Percentiles rank a stretch among this genome's conserved stretches.
These are phyloP conservation scores for Ciconia stormi DNA, from an alignment of 2,113 vertebrate species.

Conservation along the genomic window DNA sequence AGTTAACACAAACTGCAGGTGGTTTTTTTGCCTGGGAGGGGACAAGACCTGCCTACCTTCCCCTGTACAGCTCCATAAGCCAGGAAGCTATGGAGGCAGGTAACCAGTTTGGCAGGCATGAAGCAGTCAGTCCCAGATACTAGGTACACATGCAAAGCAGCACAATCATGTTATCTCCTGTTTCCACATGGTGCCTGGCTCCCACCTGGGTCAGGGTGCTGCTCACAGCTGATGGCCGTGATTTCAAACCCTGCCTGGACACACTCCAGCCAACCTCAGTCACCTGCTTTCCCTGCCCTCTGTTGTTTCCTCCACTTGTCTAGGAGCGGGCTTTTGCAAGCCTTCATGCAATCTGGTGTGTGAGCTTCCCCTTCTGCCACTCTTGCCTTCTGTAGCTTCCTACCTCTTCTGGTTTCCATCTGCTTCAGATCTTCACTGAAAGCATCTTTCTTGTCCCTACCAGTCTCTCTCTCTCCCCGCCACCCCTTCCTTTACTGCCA, in stretches of 20 bases:
- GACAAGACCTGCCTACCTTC: neutral
- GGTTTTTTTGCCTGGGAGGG: neutral
- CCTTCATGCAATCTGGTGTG: constrained; percentile 22
- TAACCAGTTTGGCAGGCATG: neutral
- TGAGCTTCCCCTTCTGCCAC: constrained; percentile 39
- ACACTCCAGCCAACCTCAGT: neutral
- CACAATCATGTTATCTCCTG: neutral
- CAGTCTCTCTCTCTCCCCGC: neutral
- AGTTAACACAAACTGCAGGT: neutral
- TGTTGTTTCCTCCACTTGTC: neutral
- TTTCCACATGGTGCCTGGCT: neutral
- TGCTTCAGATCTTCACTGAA: constrained; percentile 36
- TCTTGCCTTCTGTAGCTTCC: constrained; percentile 24
- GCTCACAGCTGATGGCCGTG: neutral
- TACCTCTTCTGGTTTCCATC: constrained; percentile 48
- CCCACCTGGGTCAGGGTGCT: neutral
- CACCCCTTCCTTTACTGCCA: neutral
- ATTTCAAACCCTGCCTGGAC: neutral
- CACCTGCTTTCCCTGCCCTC: neutral
- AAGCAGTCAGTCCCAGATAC: neutral
- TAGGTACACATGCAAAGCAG: neutral
- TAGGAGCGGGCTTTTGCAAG: neutral
- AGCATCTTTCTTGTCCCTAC: neutral
- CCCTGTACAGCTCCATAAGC: neutral
- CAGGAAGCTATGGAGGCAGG: neutral